Base-by-base conservation (phyloP, 2,888 invertebrate species). In the Hypercompe scribonia region DNA sequence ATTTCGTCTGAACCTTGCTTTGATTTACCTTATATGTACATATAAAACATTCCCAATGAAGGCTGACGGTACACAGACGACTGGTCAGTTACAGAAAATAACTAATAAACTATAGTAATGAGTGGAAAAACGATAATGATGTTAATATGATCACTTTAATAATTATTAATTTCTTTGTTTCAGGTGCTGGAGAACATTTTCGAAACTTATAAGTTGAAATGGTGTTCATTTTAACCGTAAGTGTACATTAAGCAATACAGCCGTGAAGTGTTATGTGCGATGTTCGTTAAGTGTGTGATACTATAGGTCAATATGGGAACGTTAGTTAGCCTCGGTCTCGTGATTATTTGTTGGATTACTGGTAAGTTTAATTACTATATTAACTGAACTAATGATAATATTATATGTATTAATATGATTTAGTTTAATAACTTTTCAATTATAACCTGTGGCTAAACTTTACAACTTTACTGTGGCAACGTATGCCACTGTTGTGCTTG, bases 311-410 rank as follows among this genome's bases (percentile, higher is more conserved):
- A 86, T 81, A 94, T 94, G 93, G 93, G 90, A 83, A 90, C 90
- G 85, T 80, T 90, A 73, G 80, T 84, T 66, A 84, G 87, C 78
- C 71, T 92, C 73, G 88, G 89, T 74, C 84, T 90, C 33, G 78
- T 93, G 54, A 84, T 94, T 67, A 86, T 93, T 72, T 86, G 86
- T 73, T 94, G 93, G 94, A 91, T 94, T 73, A 82, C 91, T 72
- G 94, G 94, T 95, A 77, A 92, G 93, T 89, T 50, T 28, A 36
- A 28, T 42, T 31, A 66, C 7, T 15, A 31, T 18, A 15, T 65
- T 31, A 4, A 21, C 31, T 66, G 0, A 7, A n/a, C n/a, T n/a
- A n/a, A n/a, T n/a, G n/a, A n/a, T n/a, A n/a, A n/a, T n/a, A n/a
- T n/a, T n/a, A n/a, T n/a, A n/a, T n/a, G n/a, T n/a, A n/a, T n/a